Evolutionary conservation across 2,113 vertebrate genomes (phyloP), one percentile per base, ranked within the genome.

Genomic region (Alligator mississippiensis): DNA sequence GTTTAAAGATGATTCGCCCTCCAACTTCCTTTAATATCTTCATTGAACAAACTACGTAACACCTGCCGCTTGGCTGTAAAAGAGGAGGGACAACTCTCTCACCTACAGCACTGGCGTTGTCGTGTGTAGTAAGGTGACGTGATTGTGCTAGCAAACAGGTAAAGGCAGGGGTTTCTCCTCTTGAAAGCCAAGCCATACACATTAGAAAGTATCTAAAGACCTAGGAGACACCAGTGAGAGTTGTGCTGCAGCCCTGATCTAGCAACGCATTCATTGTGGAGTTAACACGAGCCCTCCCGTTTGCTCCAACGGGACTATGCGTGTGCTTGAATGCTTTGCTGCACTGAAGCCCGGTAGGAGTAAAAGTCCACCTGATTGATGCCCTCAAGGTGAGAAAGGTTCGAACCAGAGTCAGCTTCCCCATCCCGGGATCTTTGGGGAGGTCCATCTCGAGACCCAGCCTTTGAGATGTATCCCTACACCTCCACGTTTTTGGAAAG

Each of bases 301-400:
- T 90, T 47, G 59, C 93, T 90, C 94, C 95, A 94, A 92, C 93
- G 94, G 79, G 82, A 28, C 80, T 94, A 84, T 94, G 90, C 92
- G 77, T 94, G 66, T 94, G 90, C 78, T 90, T 95, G 58, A 91
- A 59, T 84, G 57, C 91, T 97, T 87, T 84, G 89, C 21, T 57
- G 92, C 84, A 72, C 30, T 91, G 87, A 96, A 77, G 76, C 80
- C 93, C 87, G 75, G 61, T 38, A 22, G 47, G 96, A 94, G 92
- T 78, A 78, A 70, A 87, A 97, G 87, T 90, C 93, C 82, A 18
- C 87, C 80, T 34, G 68, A 5, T 6, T 12, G 18, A 72, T 22
- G 38, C 18, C 18, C 30, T 72, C 90, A 90, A 90, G 91, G 93
- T 89, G 91, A 84, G 72, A 93, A 80, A 90, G 38, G 78, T 90